A percentile compares a stretch with the other conserved stretches of the same genome.
Conservation (phyloP, 1,140 invertebrate genomes). For the Pachypsylla venusta region DNA sequence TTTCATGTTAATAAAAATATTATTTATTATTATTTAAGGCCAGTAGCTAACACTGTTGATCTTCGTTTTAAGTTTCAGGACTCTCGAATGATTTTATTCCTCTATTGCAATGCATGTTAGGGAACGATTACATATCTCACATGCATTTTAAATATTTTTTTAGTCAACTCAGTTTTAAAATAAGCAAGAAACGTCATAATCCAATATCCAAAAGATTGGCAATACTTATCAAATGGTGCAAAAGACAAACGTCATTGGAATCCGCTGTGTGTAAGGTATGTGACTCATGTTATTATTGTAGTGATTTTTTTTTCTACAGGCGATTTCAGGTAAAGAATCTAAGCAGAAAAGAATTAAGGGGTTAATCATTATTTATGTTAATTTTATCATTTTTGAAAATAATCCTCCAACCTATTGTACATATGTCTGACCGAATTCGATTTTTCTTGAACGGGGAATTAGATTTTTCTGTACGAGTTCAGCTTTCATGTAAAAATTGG, state of each 20-base stretch:
- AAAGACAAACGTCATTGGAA: neutral
- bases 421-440: too few relatives aligned
- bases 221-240: neutral
- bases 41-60: too few relatives aligned
- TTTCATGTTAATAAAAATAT: too few relatives aligned
- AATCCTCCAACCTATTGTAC: too few relatives aligned
- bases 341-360: too few relatives aligned
- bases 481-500: too few relatives aligned
- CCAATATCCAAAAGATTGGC: neutral
- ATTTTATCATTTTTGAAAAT: too few relatives aligned
- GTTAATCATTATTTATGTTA: too few relatives aligned
- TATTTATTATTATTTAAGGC: too few relatives aligned
- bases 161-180: neutral
- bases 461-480: too few relatives aligned
- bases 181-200: neutral
- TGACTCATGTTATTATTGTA: neutral
- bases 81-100: conserved; percentile 50
- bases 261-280: neutral
- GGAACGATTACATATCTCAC: conserved; percentile 78
- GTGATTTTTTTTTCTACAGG: neutral
- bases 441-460: too few relatives aligned
- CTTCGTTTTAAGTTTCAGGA: neutral
- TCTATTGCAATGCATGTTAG: conserved; percentile 60
- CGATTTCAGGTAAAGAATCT: too few relatives aligned
- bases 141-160: neutral